A percentile compares a stretch with the other conserved stretches of the same genome.
Conservation (phyloP, 2,797 vertebrate genomes). For the Aselliscus stoliczkanus region DNA sequence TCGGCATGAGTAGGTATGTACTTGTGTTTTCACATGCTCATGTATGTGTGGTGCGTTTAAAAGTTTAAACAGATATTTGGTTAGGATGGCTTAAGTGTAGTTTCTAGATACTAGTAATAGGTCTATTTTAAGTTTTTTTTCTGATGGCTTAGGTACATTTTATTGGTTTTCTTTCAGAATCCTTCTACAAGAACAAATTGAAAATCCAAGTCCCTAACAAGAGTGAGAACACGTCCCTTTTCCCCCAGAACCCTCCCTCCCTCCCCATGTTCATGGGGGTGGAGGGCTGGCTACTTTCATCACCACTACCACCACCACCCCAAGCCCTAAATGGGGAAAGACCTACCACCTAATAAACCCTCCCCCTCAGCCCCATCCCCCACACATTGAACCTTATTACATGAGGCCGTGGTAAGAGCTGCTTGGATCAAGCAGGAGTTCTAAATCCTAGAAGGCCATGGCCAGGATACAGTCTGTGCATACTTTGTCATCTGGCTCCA, state of each 20-base stretch:
- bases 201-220: slow-evolving; percentile 29
- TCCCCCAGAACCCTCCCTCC: not conserved
- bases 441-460: slow-evolving; percentile 71
- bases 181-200: slow-evolving; percentile 45
- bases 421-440: not conserved
- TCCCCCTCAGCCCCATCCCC: not conserved
- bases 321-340: not conserved
- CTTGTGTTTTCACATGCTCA: not conserved
- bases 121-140: not conserved
- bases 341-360: not conserved
- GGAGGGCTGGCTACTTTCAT: not conserved
- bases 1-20: not conserved
- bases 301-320: no score
- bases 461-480: slow-evolving; percentile 78
- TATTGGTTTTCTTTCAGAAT: slow-evolving; percentile 57
- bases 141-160: slow-evolving; percentile 25
- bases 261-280: not conserved
- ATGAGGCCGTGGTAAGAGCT: slow-evolving; percentile 47
- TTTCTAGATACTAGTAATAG: not conserved
- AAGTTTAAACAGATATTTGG: not conserved
- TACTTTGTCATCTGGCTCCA: not conserved
- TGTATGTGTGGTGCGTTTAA: not conserved
- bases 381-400: not conserved
- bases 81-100: not conserved
- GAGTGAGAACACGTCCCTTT: not conserved